Base-by-base conservation (phyloP, 2,797 vertebrate species). In the Nannoperca obscura region DNA sequence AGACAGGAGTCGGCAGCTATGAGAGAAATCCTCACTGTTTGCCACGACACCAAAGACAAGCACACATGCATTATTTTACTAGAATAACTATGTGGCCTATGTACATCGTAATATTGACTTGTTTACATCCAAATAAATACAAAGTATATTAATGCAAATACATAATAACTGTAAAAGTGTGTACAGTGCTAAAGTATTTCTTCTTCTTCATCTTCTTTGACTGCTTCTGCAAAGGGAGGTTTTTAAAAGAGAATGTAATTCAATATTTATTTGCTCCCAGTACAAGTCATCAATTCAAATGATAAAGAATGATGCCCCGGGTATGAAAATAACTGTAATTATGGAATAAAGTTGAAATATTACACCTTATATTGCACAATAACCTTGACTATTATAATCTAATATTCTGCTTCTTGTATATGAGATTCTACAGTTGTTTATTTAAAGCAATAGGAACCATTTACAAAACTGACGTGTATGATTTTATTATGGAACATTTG, bases 31-130 rank as follows among this genome's bases (percentile, higher is more conserved):
- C 64, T 82, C 22, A 6, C 47, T 54, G 3, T 74, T 72, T 71
- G 27, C 38, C 60, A 73, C 87, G 82, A 87, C 82, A 87, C 68
- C 54, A 82, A 82, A 83, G 58, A 49, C 20, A 65, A 61, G 55
- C 44, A 20, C 30, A 4, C 19, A 1, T 5, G 46, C 27, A 27
- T 75, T 61, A 7, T 71, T 61, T 73, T 60, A 44, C 54, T 2
- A 62, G 9, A 70, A 68, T 40, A 57, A 34, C 60, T 32, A 17
- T 24, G 22, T 12, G 3, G 5, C 67, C 49, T 44, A 47, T 72
- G 27, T 71, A 27, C 20, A 10, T 3, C 57, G 3, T 32, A 13
- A 27, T 20, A 52, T n/a, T 1, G 0, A 55, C 15, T 27, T 63
- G 7, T 59, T 58, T 53, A 8, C 36, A 12, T 13, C 7, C 6